A percentile compares a stretch with the other conserved stretches of the same genome.
Conservation (phyloP, 2,797 vertebrate species). For the Microchirus variegatus region DNA sequence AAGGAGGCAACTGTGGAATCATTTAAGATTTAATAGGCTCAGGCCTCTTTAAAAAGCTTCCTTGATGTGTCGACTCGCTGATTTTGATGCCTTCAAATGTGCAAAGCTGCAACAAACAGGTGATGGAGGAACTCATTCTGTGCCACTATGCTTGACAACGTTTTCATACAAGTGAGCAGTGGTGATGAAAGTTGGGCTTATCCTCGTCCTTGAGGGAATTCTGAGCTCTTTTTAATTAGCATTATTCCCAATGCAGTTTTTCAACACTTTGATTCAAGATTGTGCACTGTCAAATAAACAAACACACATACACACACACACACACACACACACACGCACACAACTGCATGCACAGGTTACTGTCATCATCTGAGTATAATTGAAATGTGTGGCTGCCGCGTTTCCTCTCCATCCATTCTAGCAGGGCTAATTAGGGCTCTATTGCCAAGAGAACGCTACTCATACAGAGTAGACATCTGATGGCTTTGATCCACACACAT, state of each 20-base stretch:
- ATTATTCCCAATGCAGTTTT: constrained; percentile 64
- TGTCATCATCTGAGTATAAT: constrained; percentile 73
- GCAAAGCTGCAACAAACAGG: constrained; percentile 7
- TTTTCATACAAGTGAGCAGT: constrained; percentile 12
- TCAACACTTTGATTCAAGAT: constrained; percentile 58
- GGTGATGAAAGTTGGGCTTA: constrained; percentile 55
- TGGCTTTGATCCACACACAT: constrained; percentile 75
- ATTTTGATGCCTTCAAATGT: not conserved
- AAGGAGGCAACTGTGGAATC: constrained; percentile 7
- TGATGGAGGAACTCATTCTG: not conserved
- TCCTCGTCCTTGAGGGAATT: constrained; percentile 49
- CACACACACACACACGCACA: constrained; percentile 29
- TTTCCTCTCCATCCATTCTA: constrained; percentile 68
- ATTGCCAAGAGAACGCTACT: constrained; percentile 68
- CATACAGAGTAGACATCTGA: constrained; percentile 64
- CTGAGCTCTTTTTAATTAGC: constrained; percentile 66
- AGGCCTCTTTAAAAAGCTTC: not conserved
- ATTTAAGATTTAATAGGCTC: constrained; percentile 5
- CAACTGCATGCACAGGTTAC: constrained; percentile 55
- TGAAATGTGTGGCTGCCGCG: constrained; percentile 76
- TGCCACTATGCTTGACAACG: not conserved
- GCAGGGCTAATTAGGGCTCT: constrained; percentile 75
- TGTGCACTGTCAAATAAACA: constrained; percentile 58
- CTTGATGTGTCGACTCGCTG: not conserved
- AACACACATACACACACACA: constrained; percentile 34